These are phyloP conservation scores for Geothlypis trichas DNA, from an alignment of 2,113 vertebrate species.

Conservation along the genomic window DNA sequence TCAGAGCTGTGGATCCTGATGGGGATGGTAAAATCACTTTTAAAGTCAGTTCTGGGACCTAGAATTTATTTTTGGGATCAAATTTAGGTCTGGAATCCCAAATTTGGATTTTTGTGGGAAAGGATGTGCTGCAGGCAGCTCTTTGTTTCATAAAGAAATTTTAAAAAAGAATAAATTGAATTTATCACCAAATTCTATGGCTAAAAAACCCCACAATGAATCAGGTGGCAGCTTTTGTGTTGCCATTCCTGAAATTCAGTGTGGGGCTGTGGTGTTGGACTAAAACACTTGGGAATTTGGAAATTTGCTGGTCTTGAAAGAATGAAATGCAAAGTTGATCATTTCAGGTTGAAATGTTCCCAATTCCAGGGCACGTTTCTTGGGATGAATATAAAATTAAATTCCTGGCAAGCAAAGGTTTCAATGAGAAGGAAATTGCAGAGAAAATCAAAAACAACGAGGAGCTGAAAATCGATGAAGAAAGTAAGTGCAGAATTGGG, in stretches of 20 bases:
- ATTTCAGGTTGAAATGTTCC: neutral
- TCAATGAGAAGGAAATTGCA: slow-evolving; percentile 85
- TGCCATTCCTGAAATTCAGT: neutral
- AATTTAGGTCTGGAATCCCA: fast-evolving
- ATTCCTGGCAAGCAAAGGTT: slow-evolving; percentile 94
- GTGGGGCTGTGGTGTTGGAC: neutral
- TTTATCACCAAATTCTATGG: neutral
- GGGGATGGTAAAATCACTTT: slow-evolving; percentile 80
- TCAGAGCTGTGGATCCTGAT: slow-evolving; percentile 90
- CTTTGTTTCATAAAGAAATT: neutral
- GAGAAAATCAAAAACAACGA: slow-evolving; percentile 90
- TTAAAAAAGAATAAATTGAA: neutral
- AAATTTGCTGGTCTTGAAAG: neutral
- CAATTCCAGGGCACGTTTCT: slow-evolving; percentile 81
- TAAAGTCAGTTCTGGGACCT: fast-evolving
- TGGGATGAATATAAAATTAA: slow-evolving; percentile 96
- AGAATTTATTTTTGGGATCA: neutral
- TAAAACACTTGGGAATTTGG: fast-evolving
- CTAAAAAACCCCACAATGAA: neutral
- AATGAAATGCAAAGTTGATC: fast-evolving
- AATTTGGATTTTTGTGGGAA: fast-evolving
- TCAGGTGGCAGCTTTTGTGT: neutral
- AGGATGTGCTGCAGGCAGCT: neutral
- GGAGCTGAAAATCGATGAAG: slow-evolving; percentile 93
- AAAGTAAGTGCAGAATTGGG: slow-evolving; percentile 82